Base-by-base conservation (phyloP, 2,113 vertebrate species). In the Eptesicus fuscus region DNA sequence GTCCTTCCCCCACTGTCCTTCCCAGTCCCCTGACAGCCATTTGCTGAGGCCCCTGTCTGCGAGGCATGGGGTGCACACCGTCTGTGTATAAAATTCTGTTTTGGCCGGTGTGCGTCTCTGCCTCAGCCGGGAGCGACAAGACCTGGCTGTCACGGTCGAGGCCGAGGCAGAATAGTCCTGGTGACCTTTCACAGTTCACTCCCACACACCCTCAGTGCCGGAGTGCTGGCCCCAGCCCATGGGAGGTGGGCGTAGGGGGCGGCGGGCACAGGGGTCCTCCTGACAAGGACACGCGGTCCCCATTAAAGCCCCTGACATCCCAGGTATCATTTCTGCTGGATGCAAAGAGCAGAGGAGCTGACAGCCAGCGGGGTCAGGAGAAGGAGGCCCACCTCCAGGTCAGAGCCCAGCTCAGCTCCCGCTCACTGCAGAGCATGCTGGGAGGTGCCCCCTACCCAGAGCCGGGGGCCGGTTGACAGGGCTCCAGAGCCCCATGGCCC, bases 191-290 rank as follows among this genome's bases (percentile, higher is more conserved):
- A 9, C 83, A 63, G 28, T 25, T 18, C 8, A 28, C 35, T 53
- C 53, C 76, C 14, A 17, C 44, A 2, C 1, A 0, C 59, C 30
- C 59, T 49, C 22, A 20, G 40, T 2, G n/a, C 18, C 4, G 22
- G 35, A 32, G 9, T 25, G 4, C 0, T 17, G 49, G 10, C 42
- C 17, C 20, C 1, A 61, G 30, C 20, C 40, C 4, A 0, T 22
- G 28, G 3, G 12, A 74, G 14, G 25, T 51, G 32, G 56, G 56
- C 5, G 0, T 25, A 42, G 25, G 63, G 32, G 25, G 28, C 9
- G 9, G 5, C 23, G 18, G 23, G 5, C 28, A 9, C 12, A 22
- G 7, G 76, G n/a, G 35, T 23, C 4, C 69, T 80, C 23, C 44
- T 25, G 12, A 37, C 13, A 51, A 25, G 40, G 61, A 23, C 22